A percentile compares a stretch with the other conserved stretches of the same genome.
Conservation (phyloP, 2,888 invertebrate species). For the Lasius platythorax region DNA sequence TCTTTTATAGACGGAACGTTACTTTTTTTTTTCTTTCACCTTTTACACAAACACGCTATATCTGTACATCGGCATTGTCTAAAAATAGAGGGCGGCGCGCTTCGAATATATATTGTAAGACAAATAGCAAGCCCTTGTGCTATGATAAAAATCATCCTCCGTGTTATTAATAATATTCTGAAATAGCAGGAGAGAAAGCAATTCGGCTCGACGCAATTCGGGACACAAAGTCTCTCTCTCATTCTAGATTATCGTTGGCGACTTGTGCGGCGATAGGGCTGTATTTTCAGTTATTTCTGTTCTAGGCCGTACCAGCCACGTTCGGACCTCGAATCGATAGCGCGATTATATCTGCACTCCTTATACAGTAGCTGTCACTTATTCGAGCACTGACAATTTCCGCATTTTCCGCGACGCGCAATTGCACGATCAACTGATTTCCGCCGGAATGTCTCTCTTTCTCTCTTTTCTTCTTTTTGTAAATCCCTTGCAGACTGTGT, state of each 20-base stretch:
- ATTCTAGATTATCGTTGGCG: not conserved
- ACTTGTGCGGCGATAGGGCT: constrained; percentile 42
- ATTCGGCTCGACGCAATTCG: constrained; percentile 10
- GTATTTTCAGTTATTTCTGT: constrained; percentile 77
- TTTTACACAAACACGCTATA: not conserved
- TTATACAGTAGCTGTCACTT: constrained; percentile 56
- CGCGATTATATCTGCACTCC: constrained; percentile 64
- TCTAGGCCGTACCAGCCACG: constrained; percentile 77
- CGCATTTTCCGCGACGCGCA: constrained; percentile 22
- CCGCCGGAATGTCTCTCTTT: not conserved
- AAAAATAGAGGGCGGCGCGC: constrained; percentile 14
- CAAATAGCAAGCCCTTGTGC: not conserved
- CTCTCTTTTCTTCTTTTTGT: not conserved
- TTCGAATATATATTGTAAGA: constrained; percentile 20
- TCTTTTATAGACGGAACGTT: not conserved
- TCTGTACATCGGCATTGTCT: not conserved
- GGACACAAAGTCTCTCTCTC: constrained; percentile 3
- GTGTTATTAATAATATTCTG: not conserved
- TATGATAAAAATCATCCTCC: not conserved
- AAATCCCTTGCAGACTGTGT: not conserved
- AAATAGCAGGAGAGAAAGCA: constrained; percentile 12
- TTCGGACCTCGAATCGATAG: constrained; percentile 77
- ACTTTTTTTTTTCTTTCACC: not conserved
- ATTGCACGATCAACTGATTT: constrained; percentile 36
- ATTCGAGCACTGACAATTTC: constrained; percentile 43